phyloP scores from a whole-genome alignment of 2,113 vertebrate species.

The Zingel zingel region DNA sequence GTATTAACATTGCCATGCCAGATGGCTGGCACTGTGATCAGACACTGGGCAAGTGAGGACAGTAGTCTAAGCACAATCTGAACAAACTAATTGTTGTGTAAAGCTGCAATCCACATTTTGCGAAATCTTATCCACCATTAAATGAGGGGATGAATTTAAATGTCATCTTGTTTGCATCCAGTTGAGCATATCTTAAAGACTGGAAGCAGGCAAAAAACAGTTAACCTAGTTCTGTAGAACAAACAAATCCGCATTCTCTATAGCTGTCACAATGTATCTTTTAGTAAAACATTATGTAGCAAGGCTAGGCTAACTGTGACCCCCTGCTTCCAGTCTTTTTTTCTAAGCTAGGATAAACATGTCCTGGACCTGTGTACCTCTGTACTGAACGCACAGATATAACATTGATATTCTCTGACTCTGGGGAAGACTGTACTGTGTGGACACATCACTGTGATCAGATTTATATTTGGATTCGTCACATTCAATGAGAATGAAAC shows the following conservation, averaged over 20 bases:
- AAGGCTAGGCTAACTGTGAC: not conserved
- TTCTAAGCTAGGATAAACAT: not conserved
- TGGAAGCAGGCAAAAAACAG: not conserved
- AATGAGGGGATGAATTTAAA: no score
- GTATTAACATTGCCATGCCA: not conserved
- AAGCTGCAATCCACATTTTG: not conserved
- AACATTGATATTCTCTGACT: not conserved
- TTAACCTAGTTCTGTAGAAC: not conserved
- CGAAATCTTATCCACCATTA: no score
- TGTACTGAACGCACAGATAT: not conserved
- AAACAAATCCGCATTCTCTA: not conserved
- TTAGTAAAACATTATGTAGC: not conserved
- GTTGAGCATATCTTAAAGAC: not conserved
- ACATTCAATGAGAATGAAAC: not conserved
- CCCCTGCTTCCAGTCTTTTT: not conserved
- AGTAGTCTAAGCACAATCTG: not conserved
- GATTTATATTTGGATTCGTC: constrained; percentile 2
- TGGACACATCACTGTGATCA: constrained; percentile 21
- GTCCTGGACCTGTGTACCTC: not conserved
- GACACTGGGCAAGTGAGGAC: not conserved
- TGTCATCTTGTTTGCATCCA: not conserved
- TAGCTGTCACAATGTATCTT: not conserved
- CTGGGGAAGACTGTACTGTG: not conserved
- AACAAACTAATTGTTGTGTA: not conserved
- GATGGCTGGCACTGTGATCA: not conserved